A percentile compares a stretch with the other conserved stretches of the same genome.
phyloP scores from a whole-genome alignment of 2,113 vertebrate species.

The Pollimyrus isidori region DNA sequence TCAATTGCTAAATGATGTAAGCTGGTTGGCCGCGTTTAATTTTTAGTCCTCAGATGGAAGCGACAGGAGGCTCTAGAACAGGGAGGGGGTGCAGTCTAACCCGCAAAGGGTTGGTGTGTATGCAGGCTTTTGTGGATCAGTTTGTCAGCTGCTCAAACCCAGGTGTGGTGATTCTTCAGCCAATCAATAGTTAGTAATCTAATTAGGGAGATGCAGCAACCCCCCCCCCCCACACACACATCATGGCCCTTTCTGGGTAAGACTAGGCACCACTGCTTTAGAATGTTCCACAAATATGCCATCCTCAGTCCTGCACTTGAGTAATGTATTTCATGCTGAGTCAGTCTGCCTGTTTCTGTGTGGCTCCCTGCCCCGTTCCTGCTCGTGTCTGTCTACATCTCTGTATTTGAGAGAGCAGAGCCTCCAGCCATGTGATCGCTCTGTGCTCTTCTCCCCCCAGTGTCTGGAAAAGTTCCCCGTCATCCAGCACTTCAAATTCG shows the following conservation, averaged over 20 bases:
- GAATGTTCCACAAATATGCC: background rate
- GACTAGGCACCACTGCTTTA: background rate
- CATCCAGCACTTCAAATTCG: constrained; percentile 98
- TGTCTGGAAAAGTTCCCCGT: constrained; percentile 99
- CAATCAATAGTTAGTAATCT: too few species aligned
- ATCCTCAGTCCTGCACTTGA: background rate
- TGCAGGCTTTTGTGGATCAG: too few species aligned
- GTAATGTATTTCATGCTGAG: background rate
- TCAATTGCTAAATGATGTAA: background rate
- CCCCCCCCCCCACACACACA: too few species aligned
- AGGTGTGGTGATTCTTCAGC: too few species aligned
- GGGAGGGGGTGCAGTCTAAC: too few species aligned
- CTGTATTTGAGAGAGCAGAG: background rate
- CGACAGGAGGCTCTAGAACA: too few species aligned
- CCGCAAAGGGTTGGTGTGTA: too few species aligned
- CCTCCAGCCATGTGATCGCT: background rate
- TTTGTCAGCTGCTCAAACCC: too few species aligned
- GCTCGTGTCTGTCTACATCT: background rate
- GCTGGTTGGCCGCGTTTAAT: too few species aligned
- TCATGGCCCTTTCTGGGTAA: background rate
- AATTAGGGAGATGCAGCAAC: too few species aligned
- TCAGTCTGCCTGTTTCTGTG: background rate
- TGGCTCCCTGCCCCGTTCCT: background rate
- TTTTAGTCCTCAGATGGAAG: too few species aligned
- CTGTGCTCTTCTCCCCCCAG: constrained; percentile 47